These are phyloP conservation scores for Orgyia antiqua DNA, from an alignment of 2,888 invertebrate genomes.

Conservation along the genomic window DNA sequence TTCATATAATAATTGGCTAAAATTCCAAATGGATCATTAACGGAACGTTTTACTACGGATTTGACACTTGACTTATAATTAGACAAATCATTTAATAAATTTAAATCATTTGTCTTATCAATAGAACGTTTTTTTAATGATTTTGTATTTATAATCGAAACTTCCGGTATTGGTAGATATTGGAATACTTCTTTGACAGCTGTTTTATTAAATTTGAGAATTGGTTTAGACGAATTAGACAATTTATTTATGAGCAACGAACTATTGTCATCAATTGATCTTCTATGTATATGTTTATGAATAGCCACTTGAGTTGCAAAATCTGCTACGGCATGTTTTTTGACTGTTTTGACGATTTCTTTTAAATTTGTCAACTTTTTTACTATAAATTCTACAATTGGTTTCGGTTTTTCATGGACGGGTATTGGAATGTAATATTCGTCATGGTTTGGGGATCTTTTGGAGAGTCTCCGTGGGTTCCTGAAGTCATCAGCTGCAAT, in stretches of 20 bases:
- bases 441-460: slow-evolving; percentile 11
- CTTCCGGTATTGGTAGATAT: slow-evolving; percentile 8
- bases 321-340: slow-evolving; percentile 10
- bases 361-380: slow-evolving; percentile 9
- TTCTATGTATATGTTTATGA: slow-evolving; percentile 15
- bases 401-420: slow-evolving; percentile 5
- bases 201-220: neutral
- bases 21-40: slow-evolving; percentile 31
- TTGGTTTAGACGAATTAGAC: slow-evolving; percentile 1
- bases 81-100: neutral
- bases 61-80: slow-evolving; percentile 13
- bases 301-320: slow-evolving; percentile 2
- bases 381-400: slow-evolving; percentile 6
- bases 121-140: slow-evolving; percentile 22
- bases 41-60: slow-evolving; percentile 38
- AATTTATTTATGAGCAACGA: slow-evolving; percentile 1
- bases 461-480: slow-evolving; percentile 10
- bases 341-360: slow-evolving; percentile 13
- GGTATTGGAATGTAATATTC: slow-evolving; percentile 5
- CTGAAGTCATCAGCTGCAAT: slow-evolving; percentile 22
- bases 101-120: neutral
- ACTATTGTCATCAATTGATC: slow-evolving; percentile 10
- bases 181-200: neutral
- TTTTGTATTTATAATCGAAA: slow-evolving; percentile 19
- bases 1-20: slow-evolving; percentile 52